Percentiles rank a stretch among this genome's conserved stretches.
These are phyloP conservation scores for Dryoscopus gambensis DNA, from an alignment of 2,113 vertebrate genomes.

Conservation along the genomic window DNA sequence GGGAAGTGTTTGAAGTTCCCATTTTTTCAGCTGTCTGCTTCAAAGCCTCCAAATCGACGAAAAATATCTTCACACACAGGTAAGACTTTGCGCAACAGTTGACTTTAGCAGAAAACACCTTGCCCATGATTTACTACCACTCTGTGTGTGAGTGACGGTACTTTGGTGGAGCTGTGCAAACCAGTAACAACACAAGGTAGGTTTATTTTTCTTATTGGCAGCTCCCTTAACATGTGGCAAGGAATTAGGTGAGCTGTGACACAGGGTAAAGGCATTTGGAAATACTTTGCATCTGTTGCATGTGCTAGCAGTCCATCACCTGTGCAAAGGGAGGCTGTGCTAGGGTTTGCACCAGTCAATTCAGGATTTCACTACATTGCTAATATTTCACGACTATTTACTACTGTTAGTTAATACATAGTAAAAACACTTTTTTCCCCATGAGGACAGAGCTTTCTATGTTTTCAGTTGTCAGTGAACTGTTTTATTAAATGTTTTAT, in stretches of 20 bases:
- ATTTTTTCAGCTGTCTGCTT: conserved; percentile 82
- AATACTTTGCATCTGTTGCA: background rate
- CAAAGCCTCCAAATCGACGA: conserved; percentile 69
- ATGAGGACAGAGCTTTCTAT: background rate
- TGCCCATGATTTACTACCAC: background rate
- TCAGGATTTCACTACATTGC: background rate
- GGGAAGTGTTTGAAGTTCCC: conserved; percentile 89
- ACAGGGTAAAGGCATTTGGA: background rate
- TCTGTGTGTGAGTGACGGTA: background rate
- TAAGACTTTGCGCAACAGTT: conserved; percentile 30
- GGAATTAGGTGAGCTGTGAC: background rate
- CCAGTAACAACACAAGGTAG: background rate
- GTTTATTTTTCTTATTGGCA: background rate
- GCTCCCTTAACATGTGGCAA: background rate
- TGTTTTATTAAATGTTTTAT: background rate
- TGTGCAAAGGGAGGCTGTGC: background rate
- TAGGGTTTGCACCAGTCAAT: background rate
- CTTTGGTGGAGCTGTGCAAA: background rate
- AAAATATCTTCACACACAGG: conserved; percentile 76
- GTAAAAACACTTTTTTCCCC: background rate
- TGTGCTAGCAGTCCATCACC: background rate
- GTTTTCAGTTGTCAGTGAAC: background rate
- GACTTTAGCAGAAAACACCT: background rate
- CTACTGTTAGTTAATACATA: background rate
- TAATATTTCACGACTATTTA: background rate